Conservation (phyloP, 1,140 invertebrate genomes). For the Zaprionus vittiger region DNA sequence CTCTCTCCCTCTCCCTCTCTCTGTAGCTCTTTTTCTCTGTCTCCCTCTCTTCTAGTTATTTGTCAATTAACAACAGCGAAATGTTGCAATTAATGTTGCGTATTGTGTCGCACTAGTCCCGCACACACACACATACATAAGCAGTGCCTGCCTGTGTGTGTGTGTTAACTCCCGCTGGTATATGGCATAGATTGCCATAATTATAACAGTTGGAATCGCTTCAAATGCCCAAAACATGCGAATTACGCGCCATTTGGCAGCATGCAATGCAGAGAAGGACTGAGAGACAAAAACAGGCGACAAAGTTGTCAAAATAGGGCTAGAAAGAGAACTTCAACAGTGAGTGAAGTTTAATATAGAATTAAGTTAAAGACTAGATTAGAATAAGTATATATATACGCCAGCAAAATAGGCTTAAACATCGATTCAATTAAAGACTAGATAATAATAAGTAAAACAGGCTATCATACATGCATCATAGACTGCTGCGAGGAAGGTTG, state of each 20-base stretch:
- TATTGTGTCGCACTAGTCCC: constrained; percentile 35
- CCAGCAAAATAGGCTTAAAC: too few species aligned
- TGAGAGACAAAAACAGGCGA: constrained; percentile 31
- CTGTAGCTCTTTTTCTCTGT: neutral
- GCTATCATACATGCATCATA: too few species aligned
- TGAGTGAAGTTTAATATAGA: neutral
- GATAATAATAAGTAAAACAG: too few species aligned
- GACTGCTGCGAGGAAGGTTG: too few species aligned
- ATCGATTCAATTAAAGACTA: too few species aligned
- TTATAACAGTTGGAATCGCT: constrained; percentile 58
- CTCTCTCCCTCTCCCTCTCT: constrained; percentile 10
- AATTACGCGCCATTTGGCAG: constrained; percentile 54
- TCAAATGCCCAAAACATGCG: constrained; percentile 68
- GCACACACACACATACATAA: constrained; percentile 10
- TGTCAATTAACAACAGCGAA: constrained; percentile 74
- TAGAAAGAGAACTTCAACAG: rapidly evolving
- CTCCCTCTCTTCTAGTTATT: constrained; percentile 47
- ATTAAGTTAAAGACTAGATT: too few species aligned
- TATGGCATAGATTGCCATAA: constrained; percentile 61
- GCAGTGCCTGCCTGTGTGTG: neutral
- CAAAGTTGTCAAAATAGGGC: constrained; percentile 21
- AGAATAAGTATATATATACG: too few species aligned
- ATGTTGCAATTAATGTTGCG: constrained; percentile 74
- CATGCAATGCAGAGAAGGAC: neutral
- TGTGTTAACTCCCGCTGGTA: constrained; percentile 43